Base-by-base conservation (phyloP, 2,113 vertebrate species). In the Microcebus murinus region DNA sequence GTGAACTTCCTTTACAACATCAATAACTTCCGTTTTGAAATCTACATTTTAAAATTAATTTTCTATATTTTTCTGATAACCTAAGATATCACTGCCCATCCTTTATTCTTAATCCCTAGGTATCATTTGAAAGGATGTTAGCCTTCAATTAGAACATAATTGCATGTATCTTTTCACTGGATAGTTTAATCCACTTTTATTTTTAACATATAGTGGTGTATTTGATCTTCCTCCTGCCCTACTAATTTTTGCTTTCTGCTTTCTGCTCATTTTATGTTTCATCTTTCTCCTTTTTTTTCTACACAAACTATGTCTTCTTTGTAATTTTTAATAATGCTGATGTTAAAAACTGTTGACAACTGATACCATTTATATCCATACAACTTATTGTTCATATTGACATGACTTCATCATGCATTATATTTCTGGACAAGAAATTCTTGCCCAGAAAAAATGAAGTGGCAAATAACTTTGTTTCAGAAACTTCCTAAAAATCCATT, bases 401-500 rank as follows among this genome's bases (percentile, higher is more conserved):
- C 29, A 52, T 52, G 23, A 17, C 17, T 65, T 23, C 31, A 8
- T 34, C 34, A 52, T 34, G 39, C 42, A 15, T 42, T 57, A 55
- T 70, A 80, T 55, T 70, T 68, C 27, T 34, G 36, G 50, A 36
- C 21, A 20, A 48, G 74, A 90, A 90, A 67, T 87, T 61, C 87
- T 79, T 79, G 55, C 74, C 82, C 31, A 18, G 48, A n/a, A 96
- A 96, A 87, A 77, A 87, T 61, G 17, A 74, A 95, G 11, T 84
- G 45, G 21, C 59, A 82, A 23, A 76, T 45, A 80, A 59, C 48
- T 59, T 7, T 39, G 18, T n/a, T 73, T 79, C 50, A 74, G 76
- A 8, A 84, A 84, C n/a, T 71, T 84, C 23, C 77, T 36, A n/a
- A 67, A 93, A 80, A 84, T 84, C 29, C 36, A 9, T 73, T n/a